Evolutionary conservation across 2,797 vertebrate genomes (phyloP).

Genomic region (Harpagifer antarcticus): DNA sequence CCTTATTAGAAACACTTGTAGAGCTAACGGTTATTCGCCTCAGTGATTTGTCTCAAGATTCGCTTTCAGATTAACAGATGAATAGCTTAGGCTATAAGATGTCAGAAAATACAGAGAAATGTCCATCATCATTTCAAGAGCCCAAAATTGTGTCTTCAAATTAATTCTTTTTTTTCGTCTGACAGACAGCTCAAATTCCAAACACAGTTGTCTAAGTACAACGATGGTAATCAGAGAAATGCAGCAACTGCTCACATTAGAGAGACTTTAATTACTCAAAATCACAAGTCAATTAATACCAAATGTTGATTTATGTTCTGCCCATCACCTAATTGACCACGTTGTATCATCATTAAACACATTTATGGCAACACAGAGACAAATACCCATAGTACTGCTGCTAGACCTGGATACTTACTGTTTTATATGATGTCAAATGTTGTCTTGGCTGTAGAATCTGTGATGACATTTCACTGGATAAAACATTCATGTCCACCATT

Average conservation of each 20-base stretch:
- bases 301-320: conserved; percentile 6
- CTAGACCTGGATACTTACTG: background rate
- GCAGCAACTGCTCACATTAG: background rate
- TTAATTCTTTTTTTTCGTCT: background rate
- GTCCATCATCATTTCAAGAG: background rate
- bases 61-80: conserved; percentile 8
- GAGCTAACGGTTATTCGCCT: background rate
- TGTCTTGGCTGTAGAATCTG: background rate
- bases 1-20: background rate
- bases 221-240: background rate
- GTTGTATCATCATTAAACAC: background rate
- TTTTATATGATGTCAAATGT: background rate
- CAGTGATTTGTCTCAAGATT: background rate
- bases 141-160: conserved; percentile 11
- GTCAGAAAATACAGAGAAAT: background rate
- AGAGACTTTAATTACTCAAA: conserved; percentile 11
- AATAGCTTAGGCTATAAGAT: background rate
- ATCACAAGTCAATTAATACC: too few relatives aligned
- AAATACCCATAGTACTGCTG: too few relatives aligned
- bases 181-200: background rate
- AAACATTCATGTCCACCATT: background rate
- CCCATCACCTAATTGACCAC: background rate
- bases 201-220: background rate
- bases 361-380: background rate
- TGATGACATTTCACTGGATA: background rate